These are phyloP conservation scores for Stenolophus ochropezus DNA, from an alignment of 2,888 invertebrate species.

Conservation along the genomic window DNA sequence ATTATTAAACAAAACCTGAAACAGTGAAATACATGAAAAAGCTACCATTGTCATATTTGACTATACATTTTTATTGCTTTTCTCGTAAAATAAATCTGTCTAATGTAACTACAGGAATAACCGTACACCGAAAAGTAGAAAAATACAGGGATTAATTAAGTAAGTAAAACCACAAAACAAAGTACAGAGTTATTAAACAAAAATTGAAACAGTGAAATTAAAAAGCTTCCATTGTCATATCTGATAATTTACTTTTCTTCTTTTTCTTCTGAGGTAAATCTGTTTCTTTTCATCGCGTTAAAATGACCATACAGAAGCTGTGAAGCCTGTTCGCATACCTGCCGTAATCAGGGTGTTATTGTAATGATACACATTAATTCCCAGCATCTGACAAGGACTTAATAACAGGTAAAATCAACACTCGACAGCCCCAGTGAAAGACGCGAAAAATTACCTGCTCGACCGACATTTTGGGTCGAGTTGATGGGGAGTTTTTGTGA, in stretches of 20 bases:
- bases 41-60: no score
- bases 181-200: no score
- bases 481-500: not conserved
- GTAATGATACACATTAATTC: conserved; percentile 51
- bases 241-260: no score
- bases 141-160: no score
- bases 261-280: no score
- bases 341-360: conserved; percentile 44
- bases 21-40: no score
- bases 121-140: no score
- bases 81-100: no score
- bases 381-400: conserved; percentile 6
- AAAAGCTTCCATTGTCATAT: not conserved
- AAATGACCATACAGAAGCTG: conserved; percentile 1
- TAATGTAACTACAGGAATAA: no score
- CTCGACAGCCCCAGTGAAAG: conserved; percentile 17
- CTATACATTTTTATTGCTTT: no score
- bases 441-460: conserved; percentile 32
- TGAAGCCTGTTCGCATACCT: conserved; percentile 6
- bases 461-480: not conserved
- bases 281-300: not conserved
- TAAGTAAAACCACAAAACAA: no score
- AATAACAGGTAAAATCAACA: conserved; percentile 49
- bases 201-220: not conserved
- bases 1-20: no score